A percentile compares a stretch with the other conserved stretches of the same genome.
phyloP scores from a whole-genome alignment of 1,140 invertebrate species.

The Nasonia longicornis region DNA sequence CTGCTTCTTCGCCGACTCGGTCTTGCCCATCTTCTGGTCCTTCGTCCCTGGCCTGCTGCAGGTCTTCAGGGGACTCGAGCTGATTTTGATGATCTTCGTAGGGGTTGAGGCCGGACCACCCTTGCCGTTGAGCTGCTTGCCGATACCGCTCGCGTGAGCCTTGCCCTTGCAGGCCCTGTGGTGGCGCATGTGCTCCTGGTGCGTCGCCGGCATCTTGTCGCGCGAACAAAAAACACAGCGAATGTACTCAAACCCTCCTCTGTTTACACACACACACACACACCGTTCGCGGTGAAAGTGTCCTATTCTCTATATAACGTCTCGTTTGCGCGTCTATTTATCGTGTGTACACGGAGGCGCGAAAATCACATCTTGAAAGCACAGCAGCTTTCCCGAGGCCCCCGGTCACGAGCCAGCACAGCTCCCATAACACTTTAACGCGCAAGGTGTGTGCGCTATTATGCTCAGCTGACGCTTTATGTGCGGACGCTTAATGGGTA shows the following conservation, averaged over 20 bases:
- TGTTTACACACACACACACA: too few relatives aligned
- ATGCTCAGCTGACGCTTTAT: background rate
- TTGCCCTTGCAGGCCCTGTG: slow-evolving; percentile 80
- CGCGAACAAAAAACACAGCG: background rate
- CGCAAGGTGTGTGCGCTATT: background rate
- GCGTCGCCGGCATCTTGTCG: slow-evolving; percentile 69
- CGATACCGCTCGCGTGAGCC: slow-evolving; percentile 76
- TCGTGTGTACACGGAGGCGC: too few relatives aligned
- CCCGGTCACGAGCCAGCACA: background rate
- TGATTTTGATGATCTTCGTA: slow-evolving; percentile 41
- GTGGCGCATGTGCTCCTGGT: slow-evolving; percentile 70
- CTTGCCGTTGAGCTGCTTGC: slow-evolving; percentile 59
- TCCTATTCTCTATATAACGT: too few relatives aligned
- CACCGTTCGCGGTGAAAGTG: too few relatives aligned
- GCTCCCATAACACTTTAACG: background rate
- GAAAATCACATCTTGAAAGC: background rate
- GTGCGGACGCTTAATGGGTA: background rate
- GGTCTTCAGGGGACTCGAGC: slow-evolving; percentile 32
- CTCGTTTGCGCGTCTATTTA: too few relatives aligned
- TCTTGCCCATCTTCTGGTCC: slow-evolving; percentile 36
- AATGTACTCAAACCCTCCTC: background rate
- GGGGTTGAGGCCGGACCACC: background rate
- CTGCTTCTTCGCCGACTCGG: slow-evolving; percentile 18
- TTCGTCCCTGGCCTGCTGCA: slow-evolving; percentile 31
- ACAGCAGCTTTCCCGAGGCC: background rate